Percentiles rank a stretch among this genome's conserved stretches.
These are phyloP conservation scores for Hydrochoerus hydrochaeris DNA, from an alignment of 2,113 vertebrate species.

Conservation along the genomic window DNA sequence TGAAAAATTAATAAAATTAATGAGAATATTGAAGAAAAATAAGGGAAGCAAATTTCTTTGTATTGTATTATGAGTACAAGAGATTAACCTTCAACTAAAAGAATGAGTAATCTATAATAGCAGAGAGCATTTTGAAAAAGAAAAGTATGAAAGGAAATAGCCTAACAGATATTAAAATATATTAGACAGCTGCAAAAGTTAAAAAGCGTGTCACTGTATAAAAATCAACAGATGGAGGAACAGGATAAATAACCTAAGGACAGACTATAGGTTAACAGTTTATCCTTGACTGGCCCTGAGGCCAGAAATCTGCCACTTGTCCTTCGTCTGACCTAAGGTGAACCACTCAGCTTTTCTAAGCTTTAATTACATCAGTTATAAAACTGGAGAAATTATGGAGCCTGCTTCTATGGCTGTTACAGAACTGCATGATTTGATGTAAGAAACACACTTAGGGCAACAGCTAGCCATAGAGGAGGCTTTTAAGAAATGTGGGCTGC, in stretches of 20 bases:
- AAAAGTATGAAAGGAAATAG: neutral
- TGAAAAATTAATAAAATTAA: neutral
- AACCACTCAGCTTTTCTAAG: neutral
- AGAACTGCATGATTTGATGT: neutral
- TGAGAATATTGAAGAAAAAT: neutral
- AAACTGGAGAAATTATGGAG: neutral
- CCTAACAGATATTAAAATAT: neutral
- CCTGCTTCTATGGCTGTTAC: neutral
- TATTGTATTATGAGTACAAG: neutral
- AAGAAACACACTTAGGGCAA: neutral
- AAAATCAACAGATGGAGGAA: neutral
- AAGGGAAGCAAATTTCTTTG: neutral
- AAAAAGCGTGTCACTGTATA: neutral
- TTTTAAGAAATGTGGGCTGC: neutral
- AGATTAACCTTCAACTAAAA: constrained; percentile 44
- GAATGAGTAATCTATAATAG: neutral
- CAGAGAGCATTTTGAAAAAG: neutral
- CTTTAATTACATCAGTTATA: neutral
- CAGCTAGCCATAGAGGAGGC: neutral
- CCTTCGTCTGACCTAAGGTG: neutral
- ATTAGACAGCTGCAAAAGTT: neutral
- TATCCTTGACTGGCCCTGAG: neutral
- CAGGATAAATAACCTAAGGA: neutral
- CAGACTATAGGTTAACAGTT: neutral
- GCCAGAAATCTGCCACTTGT: neutral